phyloP scores from a whole-genome alignment of 2,113 vertebrate genomes.

The Ailurus styani region DNA sequence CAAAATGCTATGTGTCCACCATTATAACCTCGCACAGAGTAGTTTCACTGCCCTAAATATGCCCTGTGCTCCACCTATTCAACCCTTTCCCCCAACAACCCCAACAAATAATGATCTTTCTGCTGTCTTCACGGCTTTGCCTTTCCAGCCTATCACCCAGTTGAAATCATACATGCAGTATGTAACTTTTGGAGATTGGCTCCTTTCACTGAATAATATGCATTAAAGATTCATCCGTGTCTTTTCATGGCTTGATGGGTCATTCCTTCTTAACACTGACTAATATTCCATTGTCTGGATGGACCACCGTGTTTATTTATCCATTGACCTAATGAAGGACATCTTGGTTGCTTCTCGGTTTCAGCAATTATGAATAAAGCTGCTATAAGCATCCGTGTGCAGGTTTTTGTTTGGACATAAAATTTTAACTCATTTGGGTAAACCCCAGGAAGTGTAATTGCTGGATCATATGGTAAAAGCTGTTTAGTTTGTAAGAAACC shows the following conservation, averaged over 20 bases:
- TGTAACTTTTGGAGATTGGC: background rate
- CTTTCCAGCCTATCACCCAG: background rate
- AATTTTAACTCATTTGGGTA: background rate
- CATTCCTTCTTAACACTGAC: background rate
- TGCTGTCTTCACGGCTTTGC: background rate
- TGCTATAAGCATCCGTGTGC: background rate
- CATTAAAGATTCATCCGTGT: background rate
- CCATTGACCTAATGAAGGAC: background rate
- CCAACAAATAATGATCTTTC: background rate
- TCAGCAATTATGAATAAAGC: background rate
- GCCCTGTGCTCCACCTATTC: rapidly evolving
- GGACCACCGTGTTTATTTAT: no score
- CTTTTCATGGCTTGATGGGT: no score
- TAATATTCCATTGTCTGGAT: background rate
- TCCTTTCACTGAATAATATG: background rate
- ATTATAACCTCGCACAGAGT: rapidly evolving
- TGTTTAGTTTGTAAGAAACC: background rate
- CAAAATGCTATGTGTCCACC: background rate
- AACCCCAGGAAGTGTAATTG: background rate
- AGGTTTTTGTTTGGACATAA: no score
- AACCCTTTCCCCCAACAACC: background rate
- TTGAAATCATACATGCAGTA: background rate
- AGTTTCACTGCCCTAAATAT: background rate
- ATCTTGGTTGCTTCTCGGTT: no score
- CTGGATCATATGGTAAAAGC: background rate